phyloP scores from a whole-genome alignment of 2,888 invertebrate genomes.

The Caenorhabditis sp. region DNA sequence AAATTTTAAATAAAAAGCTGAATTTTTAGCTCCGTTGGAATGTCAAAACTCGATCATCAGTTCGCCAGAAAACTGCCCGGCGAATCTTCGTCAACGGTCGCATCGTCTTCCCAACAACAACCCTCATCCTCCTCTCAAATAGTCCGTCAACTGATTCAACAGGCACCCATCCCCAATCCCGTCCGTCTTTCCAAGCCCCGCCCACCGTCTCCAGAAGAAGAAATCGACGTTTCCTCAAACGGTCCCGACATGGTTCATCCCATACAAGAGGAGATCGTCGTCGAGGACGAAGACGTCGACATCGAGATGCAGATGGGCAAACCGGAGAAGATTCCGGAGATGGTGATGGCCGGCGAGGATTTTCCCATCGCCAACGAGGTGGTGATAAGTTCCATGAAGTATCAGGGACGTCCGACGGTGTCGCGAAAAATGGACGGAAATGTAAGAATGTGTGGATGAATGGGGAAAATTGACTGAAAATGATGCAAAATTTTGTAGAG shows the following conservation, averaged over 20 bases:
- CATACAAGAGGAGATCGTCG: background rate
- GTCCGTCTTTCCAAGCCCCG: background rate
- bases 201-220: background rate
- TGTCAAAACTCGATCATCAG: background rate
- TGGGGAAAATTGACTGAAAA: too few relatives aligned
- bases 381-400: conserved; percentile 30
- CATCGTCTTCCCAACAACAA: too few relatives aligned
- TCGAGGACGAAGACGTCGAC: background rate
- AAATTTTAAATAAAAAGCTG: too few relatives aligned
- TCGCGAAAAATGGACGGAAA: background rate
- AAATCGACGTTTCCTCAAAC: background rate
- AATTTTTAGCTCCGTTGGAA: background rate
- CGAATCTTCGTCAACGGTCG: too few relatives aligned
- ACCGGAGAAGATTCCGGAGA: background rate
- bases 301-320: background rate
- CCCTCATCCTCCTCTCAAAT: background rate
- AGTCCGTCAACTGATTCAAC: background rate
- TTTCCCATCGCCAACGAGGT: conserved; percentile 44
- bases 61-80: too few relatives aligned
- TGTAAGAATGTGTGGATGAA: background rate
- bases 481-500: too few relatives aligned
- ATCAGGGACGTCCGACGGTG: conserved; percentile 12
- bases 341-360: background rate
- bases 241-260: background rate
- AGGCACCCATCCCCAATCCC: background rate